Evolutionary conservation across 2,888 invertebrate genomes (phyloP).

Genomic region (Zele albiditarsus): DNA sequence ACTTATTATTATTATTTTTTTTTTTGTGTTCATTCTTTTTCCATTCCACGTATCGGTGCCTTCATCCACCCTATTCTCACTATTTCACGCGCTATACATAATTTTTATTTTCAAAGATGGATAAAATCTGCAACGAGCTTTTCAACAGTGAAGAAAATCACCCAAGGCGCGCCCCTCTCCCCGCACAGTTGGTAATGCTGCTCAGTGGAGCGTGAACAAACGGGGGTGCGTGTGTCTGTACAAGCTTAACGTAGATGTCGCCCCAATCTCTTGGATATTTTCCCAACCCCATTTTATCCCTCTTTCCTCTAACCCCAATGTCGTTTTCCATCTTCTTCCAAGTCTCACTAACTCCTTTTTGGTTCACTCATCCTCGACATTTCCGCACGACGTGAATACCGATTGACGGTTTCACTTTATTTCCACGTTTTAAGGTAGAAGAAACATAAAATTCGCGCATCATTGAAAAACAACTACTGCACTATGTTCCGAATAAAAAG

Average conservation of each 20-base stretch:
- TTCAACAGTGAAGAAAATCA: not conserved
- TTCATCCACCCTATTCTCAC: not conserved
- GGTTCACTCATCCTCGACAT: constrained; percentile 11
- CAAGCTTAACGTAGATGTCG: constrained; percentile 42
- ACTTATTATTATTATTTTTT: not conserved
- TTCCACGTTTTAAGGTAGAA: not conserved
- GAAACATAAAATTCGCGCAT: not conserved
- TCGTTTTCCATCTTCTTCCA: not conserved
- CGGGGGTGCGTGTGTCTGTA: constrained; percentile 28
- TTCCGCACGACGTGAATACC: constrained; percentile 34
- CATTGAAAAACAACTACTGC: not conserved
- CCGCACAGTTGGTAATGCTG: constrained; percentile 39
- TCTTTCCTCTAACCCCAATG: not conserved
- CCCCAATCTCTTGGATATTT: constrained; percentile 28
- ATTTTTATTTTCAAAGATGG: not conserved
- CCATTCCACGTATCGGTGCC: not conserved
- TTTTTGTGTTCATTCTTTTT: constrained; percentile 17
- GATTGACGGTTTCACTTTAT: constrained; percentile 32
- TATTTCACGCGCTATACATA: not conserved
- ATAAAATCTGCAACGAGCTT: not conserved
- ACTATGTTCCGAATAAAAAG: not conserved
- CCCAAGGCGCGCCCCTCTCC: constrained; percentile 8
- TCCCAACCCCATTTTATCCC: constrained; percentile 16
- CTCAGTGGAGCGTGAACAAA: constrained; percentile 41
- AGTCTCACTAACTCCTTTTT: not conserved